Base-by-base conservation (phyloP, 2,113 vertebrate genomes). In the Spea multiplicata region DNA sequence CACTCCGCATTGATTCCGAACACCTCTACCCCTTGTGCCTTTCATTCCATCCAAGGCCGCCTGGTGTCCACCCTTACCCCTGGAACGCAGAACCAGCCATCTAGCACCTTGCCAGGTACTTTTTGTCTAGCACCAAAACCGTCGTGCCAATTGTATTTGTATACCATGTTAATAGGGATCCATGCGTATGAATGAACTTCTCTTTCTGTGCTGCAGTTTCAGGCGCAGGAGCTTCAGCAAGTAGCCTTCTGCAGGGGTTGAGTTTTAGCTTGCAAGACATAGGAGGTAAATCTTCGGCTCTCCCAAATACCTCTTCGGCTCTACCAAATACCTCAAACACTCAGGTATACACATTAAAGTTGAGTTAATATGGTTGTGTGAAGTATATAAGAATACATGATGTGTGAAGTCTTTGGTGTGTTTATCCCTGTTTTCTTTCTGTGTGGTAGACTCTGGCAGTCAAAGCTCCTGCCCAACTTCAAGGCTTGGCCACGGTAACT, bases 191-290 rank as follows among this genome's bases (percentile, higher is more conserved):
- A 30, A 30, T 30, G 30, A 30, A 30, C 30, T 45, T 48, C 44
- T 14, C 53, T 50, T 66, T 13, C 14, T 5, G 0, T 64, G 12
- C 50, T 83, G n/a, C 62, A 96, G 95, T 91, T 52, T 82, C 93
- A n/a, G 84, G 94, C 10, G 13, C 77, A 30, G 77, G 44, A 66
- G 52, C 77, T 10, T 96, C 96, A 73, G 97, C 96, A 86, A 98
- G 97, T 90, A 98, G 96, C 91, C 93, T 99, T 70, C 92, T 99
- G 3, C 97, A 98, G 83, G 97, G 97, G 17, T 91, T 99, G 86
- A 99, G 97, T 91, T 98, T 97, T 93, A 99, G 95, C 84, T 92
- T 99, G 73, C 97, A 99, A 89, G 97, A 99, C 84, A 96, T 99
- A 1, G 90, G 93, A 82, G 93, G 93, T 83, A 97, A 96, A 88